Base-by-base conservation (phyloP, 2,113 vertebrate species). In the Notarius quadriscutis region DNA sequence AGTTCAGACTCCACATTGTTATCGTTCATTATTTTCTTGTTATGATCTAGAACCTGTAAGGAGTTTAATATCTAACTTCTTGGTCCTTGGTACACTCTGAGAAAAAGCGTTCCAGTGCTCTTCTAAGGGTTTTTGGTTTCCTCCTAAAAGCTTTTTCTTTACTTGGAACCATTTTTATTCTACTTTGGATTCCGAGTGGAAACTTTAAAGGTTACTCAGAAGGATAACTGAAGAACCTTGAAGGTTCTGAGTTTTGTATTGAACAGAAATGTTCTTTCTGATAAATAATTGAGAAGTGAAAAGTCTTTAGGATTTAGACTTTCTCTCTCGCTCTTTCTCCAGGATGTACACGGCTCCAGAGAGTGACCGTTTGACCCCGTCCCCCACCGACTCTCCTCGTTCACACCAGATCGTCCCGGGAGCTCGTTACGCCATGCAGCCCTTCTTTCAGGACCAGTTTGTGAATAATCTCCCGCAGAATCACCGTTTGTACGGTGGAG, bases 331-430 rank as follows among this genome's bases (percentile, higher is more conserved):
- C 3, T 75, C 25, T 34, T 91, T 88, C 93, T 95, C 91, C 96
- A 99, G 98, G 95, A 99, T 99, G 98, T 99, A 99, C 96, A 99
- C 97, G 27, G 97, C 98, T 90, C 98, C 98, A 53, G 98, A 99
- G 95, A 99, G 96, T 91, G 98, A 99, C 96, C 95, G 98, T 93
- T 95, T 99, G 96, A 99, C 98, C 92, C 98, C 98, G 77, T 99
- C 98, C 89, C 98, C 98, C 81, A 99, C 98, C 92, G 98, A 99
- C 95, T 99, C 98, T 89, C 98, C 98, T 91, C 99, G 98, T 94
- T 99, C 98, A 67, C 98, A 99, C 92, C 98, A 99, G 94, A 99
- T 99, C 6, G 98, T 99, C 81, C 98, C 98, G 0, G 98, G 98
- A 0, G 96, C 97, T 86, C 97, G 98, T 74, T 99, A 99, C 81